These are phyloP conservation scores for Rhabdomys dilectus DNA, from an alignment of 2,113 vertebrate species.

Conservation along the genomic window DNA sequence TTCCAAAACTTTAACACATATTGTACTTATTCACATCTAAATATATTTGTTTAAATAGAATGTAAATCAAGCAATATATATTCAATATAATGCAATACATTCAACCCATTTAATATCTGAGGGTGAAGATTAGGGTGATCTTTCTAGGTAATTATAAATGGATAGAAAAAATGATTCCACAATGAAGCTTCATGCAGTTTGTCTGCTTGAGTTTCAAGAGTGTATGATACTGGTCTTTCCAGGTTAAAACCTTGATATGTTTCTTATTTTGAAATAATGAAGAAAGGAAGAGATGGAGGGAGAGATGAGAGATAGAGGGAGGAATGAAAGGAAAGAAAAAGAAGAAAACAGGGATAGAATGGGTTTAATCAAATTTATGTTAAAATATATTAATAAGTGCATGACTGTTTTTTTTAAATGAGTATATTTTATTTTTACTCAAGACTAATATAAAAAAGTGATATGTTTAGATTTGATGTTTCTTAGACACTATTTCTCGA, in stretches of 20 bases:
- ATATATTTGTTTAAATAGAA: background rate
- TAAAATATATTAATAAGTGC: background rate
- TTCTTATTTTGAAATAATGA: background rate
- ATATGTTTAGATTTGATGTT: background rate
- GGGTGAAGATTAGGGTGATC: background rate
- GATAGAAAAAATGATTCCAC: background rate
- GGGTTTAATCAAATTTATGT: background rate
- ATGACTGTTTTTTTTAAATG: background rate
- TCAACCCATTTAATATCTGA: background rate
- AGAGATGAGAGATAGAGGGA: fast-evolving
- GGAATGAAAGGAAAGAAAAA: background rate
- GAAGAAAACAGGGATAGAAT: background rate
- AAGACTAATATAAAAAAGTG: background rate
- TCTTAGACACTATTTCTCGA: background rate
- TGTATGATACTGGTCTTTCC: background rate
- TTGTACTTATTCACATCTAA: background rate
- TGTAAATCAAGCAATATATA: background rate
- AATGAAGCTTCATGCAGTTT: background rate
- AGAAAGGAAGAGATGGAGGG: background rate
- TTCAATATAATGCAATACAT: background rate
- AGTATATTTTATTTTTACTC: background rate
- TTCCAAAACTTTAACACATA: background rate
- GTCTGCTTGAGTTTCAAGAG: background rate
- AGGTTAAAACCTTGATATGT: background rate
- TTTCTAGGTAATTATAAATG: background rate